Base-by-base conservation (phyloP, 2,888 invertebrate genomes). In the Drosophila atripex region DNA sequence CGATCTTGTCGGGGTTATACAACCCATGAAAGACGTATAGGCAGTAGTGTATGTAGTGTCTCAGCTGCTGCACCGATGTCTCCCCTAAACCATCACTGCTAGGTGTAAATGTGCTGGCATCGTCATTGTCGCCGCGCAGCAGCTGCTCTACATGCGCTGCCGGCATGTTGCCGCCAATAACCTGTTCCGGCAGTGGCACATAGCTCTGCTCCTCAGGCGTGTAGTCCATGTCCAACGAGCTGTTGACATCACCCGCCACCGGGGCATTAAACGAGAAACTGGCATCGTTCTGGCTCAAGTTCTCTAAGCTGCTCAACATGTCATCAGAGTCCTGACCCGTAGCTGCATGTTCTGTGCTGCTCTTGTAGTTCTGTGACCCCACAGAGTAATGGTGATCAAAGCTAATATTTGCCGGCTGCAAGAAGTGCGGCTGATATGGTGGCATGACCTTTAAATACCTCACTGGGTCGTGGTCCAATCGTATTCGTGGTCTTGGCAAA, bases 1-100 rank as follows among this genome's bases (percentile, higher is more conserved):
- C 72, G 41, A 91, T 89, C 63, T 90, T 90, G n/a, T 91, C 89
- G 3, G 91, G 89, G 77, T 90, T 91, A 54, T 92, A 92, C 6
- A 92, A 82, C 11, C 92, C 92, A 61, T 92, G 92, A 54, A 92
- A 92, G 35, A 91, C 89, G 53, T 91, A 91, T 45, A 92, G 88
- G 74, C 92, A 92, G 77, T 92, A 92, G 74, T 92, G 92, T 57
- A 92, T 91, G 64, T 90, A 91, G 61, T 91, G 89, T 2, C 91
- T 89, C 61, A 89, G 64, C 7, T 89, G 78, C 32, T 86, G 77
- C 50, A 86, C 41, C 9, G 63, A 60, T 30, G 49, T 54, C 12
- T 46, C 78, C 38, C 73, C 84, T 8, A 12, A 50, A 1, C 55
- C 69, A 6, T 73, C 82, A 0, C 69, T 59, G 52, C 83, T 76